Conservation (phyloP, 2,797 vertebrate species). For the Sebastes steindachneri region DNA sequence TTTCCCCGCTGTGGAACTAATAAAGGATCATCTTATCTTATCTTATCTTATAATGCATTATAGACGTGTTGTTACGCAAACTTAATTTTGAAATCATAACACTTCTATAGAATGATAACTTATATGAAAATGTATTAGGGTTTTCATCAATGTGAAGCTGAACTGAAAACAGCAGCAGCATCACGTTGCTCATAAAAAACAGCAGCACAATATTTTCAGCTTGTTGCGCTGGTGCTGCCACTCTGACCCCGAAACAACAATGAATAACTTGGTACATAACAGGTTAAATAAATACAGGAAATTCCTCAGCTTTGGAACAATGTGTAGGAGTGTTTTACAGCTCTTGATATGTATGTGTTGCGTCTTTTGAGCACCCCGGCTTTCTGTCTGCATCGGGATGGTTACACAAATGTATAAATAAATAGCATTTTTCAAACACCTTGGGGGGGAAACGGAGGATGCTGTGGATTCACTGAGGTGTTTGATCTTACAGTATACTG, state of each 20-base stretch:
- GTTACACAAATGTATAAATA: neutral
- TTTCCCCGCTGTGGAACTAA: too few species aligned
- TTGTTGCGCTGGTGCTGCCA: neutral
- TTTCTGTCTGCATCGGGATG: neutral
- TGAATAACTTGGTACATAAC: neutral
- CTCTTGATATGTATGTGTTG: neutral
- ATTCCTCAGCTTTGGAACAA: neutral
- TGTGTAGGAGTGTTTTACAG: neutral
- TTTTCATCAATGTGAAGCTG: neutral
- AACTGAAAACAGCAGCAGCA: neutral
- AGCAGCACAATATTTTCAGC: neutral
- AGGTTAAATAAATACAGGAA: neutral
- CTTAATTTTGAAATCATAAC: too few species aligned
- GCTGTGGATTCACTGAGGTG: neutral
- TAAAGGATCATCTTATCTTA: too few species aligned
- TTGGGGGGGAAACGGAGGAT: neutral
- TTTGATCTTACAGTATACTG: neutral
- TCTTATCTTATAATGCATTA: too few species aligned
- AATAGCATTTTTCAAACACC: neutral
- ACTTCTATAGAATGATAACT: too few species aligned
- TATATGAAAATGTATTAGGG: too few species aligned
- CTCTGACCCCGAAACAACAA: neutral
- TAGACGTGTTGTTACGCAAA: too few species aligned
- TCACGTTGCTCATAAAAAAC: neutral
- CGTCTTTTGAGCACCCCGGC: neutral